Conservation (phyloP, 2,888 invertebrate genomes). For the Eupithecia subfuscata region DNA sequence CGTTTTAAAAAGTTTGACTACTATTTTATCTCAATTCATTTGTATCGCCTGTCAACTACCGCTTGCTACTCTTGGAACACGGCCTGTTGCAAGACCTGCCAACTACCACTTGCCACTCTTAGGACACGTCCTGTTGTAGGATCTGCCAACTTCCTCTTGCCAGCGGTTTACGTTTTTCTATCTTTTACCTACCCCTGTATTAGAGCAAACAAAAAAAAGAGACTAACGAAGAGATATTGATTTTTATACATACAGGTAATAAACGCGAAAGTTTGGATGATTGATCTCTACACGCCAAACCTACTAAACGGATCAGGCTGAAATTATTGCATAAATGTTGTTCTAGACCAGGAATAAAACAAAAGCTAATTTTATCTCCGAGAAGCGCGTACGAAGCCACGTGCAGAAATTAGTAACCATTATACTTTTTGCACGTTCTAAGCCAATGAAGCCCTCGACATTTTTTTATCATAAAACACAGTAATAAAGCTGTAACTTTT, state of each 20-base stretch:
- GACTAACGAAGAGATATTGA: too few species aligned
- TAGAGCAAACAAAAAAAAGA: too few species aligned
- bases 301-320: not conserved
- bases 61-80: too few species aligned
- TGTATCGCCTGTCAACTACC: too few species aligned
- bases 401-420: not conserved
- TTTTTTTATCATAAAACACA: conserved; percentile 16
- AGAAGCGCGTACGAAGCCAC: not conserved
- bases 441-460: conserved; percentile 7
- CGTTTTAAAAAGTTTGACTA: too few species aligned
- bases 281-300: not conserved
- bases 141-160: too few species aligned
- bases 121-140: too few species aligned
- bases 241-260: not conserved
- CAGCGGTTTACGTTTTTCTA: too few species aligned
- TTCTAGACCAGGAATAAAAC: not conserved
- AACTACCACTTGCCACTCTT: too few species aligned
- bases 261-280: not conserved
- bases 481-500: conserved; percentile 20
- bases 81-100: too few species aligned
- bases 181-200: too few species aligned
- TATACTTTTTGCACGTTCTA: conserved; percentile 2
- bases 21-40: too few species aligned
- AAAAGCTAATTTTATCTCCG: not conserved
- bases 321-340: not conserved